Evolutionary conservation across 2,888 invertebrate species (phyloP), one percentile per base, ranked within the genome.

Genomic region (Anagyrus pseudococci): DNA sequence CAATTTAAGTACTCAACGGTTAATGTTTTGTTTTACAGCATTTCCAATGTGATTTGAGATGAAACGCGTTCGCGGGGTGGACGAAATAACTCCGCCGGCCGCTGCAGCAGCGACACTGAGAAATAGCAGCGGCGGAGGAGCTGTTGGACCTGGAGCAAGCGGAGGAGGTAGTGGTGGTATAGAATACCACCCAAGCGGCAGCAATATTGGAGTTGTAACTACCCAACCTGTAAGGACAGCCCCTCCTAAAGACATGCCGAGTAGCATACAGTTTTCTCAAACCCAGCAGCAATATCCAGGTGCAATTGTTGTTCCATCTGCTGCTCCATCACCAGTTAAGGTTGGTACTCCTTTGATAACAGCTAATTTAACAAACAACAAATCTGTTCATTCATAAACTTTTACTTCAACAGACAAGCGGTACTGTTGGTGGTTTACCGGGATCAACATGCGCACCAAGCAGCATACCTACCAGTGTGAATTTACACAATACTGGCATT

Each of bases 21-120:
- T n/a, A 54, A 41, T 23, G 41, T 54, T 40, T 54, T 40, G 7
- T 54, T 68, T 83, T 82, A 23, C 80, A 86, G 85, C 81, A 81
- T 82, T 82, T 82, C 84, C 83, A 82, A 86, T 86, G 86, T 86
- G 81, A 87, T 84, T 85, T 85, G 86, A 85, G 83, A 87, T 87
- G 87, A 87, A 87, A 86, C 86, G 87, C 77, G 79, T 77, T 77
- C 80, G 79, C 61, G 80, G 79, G 78, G 77, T 78, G 77, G 80
- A 81, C 72, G 80, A 81, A 70, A 76, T 79, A 77, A 68, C 74
- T 75, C 78, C 80, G 73, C 76, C 77, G 64, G 79, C 83, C 60
- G 79, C 83, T 58, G 78, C 83, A 61, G 79, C 83, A 58, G 78
- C 83, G 46, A 84, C 85, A 79, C 75, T 86, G 71, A 83, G 64